A percentile compares a stretch with the other conserved stretches of the same genome.
These are phyloP conservation scores for Oenanthe melanoleuca DNA, from an alignment of 2,113 vertebrate species.

Conservation along the genomic window DNA sequence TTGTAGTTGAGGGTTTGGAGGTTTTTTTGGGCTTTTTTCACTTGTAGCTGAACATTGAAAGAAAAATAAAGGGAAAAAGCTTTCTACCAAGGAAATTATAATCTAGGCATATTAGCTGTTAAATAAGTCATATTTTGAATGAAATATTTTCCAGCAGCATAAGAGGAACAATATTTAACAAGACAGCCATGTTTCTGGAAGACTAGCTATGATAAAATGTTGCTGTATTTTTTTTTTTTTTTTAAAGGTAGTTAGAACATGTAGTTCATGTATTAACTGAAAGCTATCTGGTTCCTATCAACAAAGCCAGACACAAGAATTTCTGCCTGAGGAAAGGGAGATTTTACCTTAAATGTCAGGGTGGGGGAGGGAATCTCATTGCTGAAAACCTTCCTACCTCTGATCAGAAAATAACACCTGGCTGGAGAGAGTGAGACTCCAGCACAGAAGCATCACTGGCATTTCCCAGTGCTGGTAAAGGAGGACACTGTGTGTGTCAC, in stretches of 20 bases:
- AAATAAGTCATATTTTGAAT: background rate
- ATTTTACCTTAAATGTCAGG: background rate
- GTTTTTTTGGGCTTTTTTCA: background rate
- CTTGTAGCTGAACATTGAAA: background rate
- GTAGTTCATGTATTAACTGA: background rate
- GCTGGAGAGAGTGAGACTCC: background rate
- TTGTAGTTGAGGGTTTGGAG: background rate
- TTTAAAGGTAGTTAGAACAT: background rate
- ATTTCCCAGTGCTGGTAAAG: fast-evolving
- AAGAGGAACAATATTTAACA: background rate
- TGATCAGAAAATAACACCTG: background rate
- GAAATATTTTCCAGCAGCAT: background rate
- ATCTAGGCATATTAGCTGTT: background rate
- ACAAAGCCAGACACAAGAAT: background rate
- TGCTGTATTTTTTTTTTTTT: background rate
- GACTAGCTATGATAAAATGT: background rate
- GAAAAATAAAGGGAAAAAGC: background rate
- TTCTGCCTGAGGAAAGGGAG: background rate
- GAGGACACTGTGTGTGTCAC: background rate
- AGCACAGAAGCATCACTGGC: background rate
- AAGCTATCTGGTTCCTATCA: background rate
- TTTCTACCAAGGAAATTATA: background rate
- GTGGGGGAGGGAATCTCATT: background rate
- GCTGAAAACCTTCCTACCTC: background rate
- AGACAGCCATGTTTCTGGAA: background rate